phyloP scores from a whole-genome alignment of 2,113 vertebrate genomes.

The Irena cyanogastra region DNA sequence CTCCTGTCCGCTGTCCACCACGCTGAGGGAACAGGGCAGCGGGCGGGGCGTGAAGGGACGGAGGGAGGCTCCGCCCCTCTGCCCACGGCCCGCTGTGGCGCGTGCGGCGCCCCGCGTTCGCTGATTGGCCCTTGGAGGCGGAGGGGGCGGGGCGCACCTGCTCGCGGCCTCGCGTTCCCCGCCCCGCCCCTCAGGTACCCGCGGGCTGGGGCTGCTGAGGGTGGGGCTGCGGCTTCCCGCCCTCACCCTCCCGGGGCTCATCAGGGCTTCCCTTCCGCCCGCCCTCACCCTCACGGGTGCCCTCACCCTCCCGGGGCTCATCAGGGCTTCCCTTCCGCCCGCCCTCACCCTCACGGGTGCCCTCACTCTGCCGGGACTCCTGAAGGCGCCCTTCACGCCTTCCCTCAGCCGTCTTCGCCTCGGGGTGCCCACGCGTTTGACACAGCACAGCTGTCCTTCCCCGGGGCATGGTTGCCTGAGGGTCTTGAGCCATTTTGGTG shows the following conservation, averaged over 20 bases:
- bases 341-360: rapidly evolving
- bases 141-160: background rate
- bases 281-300: rapidly evolving
- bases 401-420: background rate
- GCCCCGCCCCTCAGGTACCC: rapidly evolving
- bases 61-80: background rate
- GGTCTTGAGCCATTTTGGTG: rapidly evolving
- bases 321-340: rapidly evolving
- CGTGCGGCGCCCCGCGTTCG: background rate
- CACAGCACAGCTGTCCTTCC: rapidly evolving
- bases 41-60: rapidly evolving
- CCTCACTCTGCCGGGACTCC: rapidly evolving
- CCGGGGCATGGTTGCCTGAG: rapidly evolving
- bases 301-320: rapidly evolving
- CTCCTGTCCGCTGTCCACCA: rapidly evolving
- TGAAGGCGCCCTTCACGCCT: too few species aligned
- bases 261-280: rapidly evolving
- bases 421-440: rapidly evolving
- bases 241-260: rapidly evolving
- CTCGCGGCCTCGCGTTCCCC: too few species aligned
- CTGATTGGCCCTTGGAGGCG: background rate
- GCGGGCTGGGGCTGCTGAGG: background rate
- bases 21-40: rapidly evolving
- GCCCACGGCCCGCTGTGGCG: rapidly evolving
- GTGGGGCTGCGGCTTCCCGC: rapidly evolving